phyloP scores from a whole-genome alignment of 2,797 vertebrate genomes.

The Anguilla anguilla region DNA sequence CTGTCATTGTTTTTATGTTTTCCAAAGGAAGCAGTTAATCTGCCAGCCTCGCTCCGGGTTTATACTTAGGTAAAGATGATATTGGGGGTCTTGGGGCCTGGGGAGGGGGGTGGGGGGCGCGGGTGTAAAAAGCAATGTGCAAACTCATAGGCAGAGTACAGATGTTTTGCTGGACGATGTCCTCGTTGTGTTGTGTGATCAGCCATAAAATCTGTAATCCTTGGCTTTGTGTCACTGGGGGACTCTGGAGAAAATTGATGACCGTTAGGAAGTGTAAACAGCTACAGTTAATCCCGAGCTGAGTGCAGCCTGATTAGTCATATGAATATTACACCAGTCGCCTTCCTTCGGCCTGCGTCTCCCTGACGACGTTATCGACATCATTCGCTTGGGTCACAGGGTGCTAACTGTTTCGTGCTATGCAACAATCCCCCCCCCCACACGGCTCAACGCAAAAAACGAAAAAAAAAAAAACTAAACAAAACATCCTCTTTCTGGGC shows the following conservation, averaged over 20 bases:
- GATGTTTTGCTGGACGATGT: conserved; percentile 14
- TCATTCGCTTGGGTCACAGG: conserved; percentile 2
- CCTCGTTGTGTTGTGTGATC: conserved; percentile 11
- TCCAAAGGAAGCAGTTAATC: conserved; percentile 27
- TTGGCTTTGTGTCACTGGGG: not conserved
- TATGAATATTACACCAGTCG: not conserved
- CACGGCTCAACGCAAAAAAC: conserved; percentile 13
- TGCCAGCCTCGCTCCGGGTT: conserved; percentile 23
- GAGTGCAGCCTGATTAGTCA: not conserved
- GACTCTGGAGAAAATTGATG: not conserved
- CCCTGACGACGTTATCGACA: not conserved
- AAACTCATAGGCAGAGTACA: conserved; percentile 14
- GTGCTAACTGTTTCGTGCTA: conserved; percentile 32
- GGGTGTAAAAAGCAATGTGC: not conserved
- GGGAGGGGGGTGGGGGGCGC: not conserved
- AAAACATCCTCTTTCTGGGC: conserved; percentile 33
- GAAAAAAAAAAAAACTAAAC: conserved; percentile 37
- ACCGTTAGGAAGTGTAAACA: not conserved
- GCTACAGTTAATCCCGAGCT: conserved; percentile 5
- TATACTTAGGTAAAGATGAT: conserved; percentile 2
- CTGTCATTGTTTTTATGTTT: conserved; percentile 26
- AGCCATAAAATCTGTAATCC: conserved; percentile 13
- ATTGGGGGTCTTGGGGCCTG: not conserved
- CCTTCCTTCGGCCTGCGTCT: not conserved
- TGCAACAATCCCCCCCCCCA: conserved; percentile 40